These are phyloP conservation scores for Poecilus cupreus DNA, from an alignment of 2,888 invertebrate species.

Conservation along the genomic window DNA sequence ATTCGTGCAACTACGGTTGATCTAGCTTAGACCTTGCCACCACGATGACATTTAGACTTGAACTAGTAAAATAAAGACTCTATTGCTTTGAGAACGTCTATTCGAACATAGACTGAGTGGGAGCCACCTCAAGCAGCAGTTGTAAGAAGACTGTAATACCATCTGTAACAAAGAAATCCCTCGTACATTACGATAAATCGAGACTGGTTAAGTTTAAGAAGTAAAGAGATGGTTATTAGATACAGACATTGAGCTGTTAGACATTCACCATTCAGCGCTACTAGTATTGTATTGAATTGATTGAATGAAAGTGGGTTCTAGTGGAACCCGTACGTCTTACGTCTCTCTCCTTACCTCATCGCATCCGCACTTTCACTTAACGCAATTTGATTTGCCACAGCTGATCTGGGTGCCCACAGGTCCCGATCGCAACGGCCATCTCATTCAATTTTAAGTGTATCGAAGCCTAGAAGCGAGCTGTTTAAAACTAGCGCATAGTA, in stretches of 20 bases:
- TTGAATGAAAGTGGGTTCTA: neutral
- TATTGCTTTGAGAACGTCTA: conserved; percentile 69
- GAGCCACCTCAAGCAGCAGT: conserved; percentile 92
- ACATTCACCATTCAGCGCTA: conserved; percentile 11
- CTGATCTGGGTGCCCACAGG: conserved; percentile 9
- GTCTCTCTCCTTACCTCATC: conserved; percentile 42
- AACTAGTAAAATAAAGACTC: conserved; percentile 56
- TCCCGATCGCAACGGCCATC: conserved; percentile 17
- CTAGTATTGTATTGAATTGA: neutral
- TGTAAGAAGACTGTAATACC: conserved; percentile 92
- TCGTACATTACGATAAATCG: conserved; percentile 28
- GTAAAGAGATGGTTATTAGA: neutral
- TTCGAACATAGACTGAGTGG: conserved; percentile 86
- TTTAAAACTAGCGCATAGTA: conserved; percentile 64
- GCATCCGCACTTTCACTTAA: conserved; percentile 54
- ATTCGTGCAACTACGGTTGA: conserved; percentile 76
- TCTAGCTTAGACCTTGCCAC: conserved; percentile 34
- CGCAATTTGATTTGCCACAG: neutral
- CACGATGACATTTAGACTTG: conserved; percentile 53
- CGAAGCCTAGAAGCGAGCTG: conserved; percentile 65
- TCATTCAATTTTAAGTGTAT: conserved; percentile 56
- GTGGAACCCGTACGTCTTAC: neutral
- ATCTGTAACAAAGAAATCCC: conserved; percentile 77
- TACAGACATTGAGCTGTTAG: neutral
- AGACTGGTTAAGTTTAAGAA: conserved; percentile 2